Evolutionary conservation across 2,797 vertebrate genomes (phyloP).

Genomic region (Hirundo rustica): DNA sequence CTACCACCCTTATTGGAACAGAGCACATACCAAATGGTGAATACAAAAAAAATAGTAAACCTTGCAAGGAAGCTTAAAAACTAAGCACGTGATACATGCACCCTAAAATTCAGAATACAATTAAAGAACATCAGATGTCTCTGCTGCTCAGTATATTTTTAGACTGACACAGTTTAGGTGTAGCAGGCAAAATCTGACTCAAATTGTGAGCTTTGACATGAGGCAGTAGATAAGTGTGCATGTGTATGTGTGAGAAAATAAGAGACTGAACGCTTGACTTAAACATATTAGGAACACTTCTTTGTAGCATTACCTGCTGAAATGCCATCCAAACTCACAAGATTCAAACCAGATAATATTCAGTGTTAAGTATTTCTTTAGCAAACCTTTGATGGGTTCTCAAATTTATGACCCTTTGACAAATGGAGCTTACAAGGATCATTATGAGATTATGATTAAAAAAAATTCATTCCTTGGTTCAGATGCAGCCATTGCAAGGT

Average conservation of each 20-base stretch:
- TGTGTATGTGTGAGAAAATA: background rate
- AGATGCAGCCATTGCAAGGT: constrained; percentile 20
- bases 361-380: background rate
- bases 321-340: background rate
- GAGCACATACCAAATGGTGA: background rate
- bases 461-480: background rate
- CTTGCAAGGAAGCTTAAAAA: background rate
- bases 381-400: background rate
- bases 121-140: background rate
- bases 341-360: constrained; percentile 8
- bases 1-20: background rate
- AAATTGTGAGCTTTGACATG: background rate
- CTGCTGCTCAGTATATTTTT: background rate
- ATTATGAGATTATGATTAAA: background rate
- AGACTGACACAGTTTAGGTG: background rate
- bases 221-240: background rate
- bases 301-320: background rate
- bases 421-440: background rate
- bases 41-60: background rate
- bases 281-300: background rate
- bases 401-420: background rate
- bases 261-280: background rate
- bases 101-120: background rate
- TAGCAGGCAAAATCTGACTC: background rate
- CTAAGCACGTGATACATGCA: background rate